A percentile compares a stretch with the other conserved stretches of the same genome.
Conservation (phyloP, 2,888 invertebrate species). For the Cyrtodaria siliqua region DNA sequence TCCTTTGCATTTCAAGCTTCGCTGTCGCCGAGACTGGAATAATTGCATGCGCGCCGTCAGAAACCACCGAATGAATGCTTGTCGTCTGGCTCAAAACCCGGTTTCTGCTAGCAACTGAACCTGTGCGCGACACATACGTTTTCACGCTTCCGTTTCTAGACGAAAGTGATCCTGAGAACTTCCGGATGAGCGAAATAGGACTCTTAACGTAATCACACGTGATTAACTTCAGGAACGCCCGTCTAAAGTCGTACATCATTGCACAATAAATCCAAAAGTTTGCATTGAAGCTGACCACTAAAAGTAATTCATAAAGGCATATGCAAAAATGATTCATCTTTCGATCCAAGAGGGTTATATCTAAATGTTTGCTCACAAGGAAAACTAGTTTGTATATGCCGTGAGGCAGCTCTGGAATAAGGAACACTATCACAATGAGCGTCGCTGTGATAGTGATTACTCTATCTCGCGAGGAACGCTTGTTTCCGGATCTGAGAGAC, state of each 20-base stretch:
- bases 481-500: constrained; percentile 4
- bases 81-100: constrained; percentile 43
- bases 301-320: constrained; percentile 37
- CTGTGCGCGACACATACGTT: constrained; percentile 40
- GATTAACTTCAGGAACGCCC: constrained; percentile 7
- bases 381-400: constrained; percentile 41
- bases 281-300: constrained; percentile 40
- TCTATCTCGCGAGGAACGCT: constrained; percentile 42
- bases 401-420: constrained; percentile 53
- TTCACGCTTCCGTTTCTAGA: constrained; percentile 22
- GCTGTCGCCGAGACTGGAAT: constrained; percentile 23
- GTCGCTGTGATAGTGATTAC: constrained; percentile 49
- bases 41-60: constrained; percentile 34
- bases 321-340: constrained; percentile 26
- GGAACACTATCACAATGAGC: constrained; percentile 46
- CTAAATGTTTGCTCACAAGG: neutral
- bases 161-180: constrained; percentile 15
- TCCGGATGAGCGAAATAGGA: constrained; percentile 11
- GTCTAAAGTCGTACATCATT: constrained; percentile 56
- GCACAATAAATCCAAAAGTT: constrained; percentile 61
- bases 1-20: neutral
- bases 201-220: constrained; percentile 18
- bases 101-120: constrained; percentile 48
- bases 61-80: constrained; percentile 41
- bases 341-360: neutral